Base-by-base conservation (phyloP, 2,797 vertebrate species). In the Micromesistius poutassou region DNA sequence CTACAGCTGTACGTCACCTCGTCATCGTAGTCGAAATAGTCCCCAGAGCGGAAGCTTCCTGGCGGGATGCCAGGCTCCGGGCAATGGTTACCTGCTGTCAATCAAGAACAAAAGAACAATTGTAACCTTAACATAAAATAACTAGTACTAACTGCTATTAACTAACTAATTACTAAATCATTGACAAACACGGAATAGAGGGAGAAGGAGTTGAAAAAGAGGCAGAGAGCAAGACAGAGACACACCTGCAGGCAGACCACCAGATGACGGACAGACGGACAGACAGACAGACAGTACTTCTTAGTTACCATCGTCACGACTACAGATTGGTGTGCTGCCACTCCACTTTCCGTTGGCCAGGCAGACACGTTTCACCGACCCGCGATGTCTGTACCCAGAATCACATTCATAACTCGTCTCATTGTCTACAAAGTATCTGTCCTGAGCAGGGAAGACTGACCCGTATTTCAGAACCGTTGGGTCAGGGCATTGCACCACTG, bases 301-400 rank as follows among this genome's bases (percentile, higher is more conserved):
- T 78, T 30, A 77, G 31, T 68, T 82, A 91, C 89, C 76, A 93
- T 93, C 68, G 73, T 89, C 84, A 12, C 74, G 83, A 50, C 91
- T 90, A 38, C 93, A 94, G 79, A 94, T 90, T 5, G 93, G 83
- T 62, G 92, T 93, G 14, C 38, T 74, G 68, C 92, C 93, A 6
- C 81, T 94, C 93, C 93, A 94, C 77, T 93, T 93, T 7, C 90
- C 92, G 0, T 90, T 93, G 3, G 76, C 19, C 76, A 91, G 80
- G 71, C 93, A 94, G 6, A 77, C 9, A 0, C 93, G 90, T 0
- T 0, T 84, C 25, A 9, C 0, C 1, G 93, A 92, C 25, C 93
- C 93, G 36, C 50, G 74, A 33, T 89, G 2, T 0, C 4, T 84
- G 84, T 91, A 91, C 35, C 91, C 91, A 62, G 86, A 86, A 77